Evolutionary conservation across 2,797 vertebrate genomes (phyloP).

Genomic region (Sebastes aleutianus): DNA sequence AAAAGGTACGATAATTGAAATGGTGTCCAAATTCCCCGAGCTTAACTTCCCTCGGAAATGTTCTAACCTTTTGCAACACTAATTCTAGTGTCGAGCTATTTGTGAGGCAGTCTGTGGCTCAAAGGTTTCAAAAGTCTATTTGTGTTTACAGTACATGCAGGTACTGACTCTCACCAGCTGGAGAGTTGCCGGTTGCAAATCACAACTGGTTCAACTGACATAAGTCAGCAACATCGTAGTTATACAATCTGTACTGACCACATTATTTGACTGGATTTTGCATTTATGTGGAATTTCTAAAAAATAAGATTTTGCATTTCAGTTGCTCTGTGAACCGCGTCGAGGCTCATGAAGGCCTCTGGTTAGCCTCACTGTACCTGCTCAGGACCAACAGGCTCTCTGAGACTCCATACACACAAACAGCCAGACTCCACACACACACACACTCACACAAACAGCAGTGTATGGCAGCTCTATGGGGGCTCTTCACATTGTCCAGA

Average conservation of each 20-base stretch:
- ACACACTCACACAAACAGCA: conserved; percentile 42
- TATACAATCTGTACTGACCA: background rate
- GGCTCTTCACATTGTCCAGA: conserved; percentile 96
- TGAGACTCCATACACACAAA: conserved; percentile 44
- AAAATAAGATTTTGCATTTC: conserved; percentile 28
- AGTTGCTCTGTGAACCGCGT: conserved; percentile 63
- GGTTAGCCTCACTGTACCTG: conserved; percentile 75
- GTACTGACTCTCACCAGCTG: background rate
- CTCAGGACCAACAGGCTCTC: conserved; percentile 50
- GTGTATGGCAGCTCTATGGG: conserved; percentile 79
- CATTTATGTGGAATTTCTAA: conserved; percentile 26
- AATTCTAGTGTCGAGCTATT: background rate
- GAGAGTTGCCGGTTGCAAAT: background rate
- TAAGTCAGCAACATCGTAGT: background rate
- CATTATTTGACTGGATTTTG: conserved; percentile 17
- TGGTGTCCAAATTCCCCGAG: too few species aligned
- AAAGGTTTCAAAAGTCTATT: background rate
- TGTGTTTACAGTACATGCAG: background rate
- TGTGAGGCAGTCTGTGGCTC: background rate
- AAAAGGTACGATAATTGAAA: too few species aligned
- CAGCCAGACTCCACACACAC: conserved; percentile 47
- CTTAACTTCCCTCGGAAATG: background rate
- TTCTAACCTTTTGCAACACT: background rate
- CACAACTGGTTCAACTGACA: background rate
- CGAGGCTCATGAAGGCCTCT: conserved; percentile 62